Base-by-base conservation (phyloP, 1,140 invertebrate species). In the Berghia stephanieae region DNA sequence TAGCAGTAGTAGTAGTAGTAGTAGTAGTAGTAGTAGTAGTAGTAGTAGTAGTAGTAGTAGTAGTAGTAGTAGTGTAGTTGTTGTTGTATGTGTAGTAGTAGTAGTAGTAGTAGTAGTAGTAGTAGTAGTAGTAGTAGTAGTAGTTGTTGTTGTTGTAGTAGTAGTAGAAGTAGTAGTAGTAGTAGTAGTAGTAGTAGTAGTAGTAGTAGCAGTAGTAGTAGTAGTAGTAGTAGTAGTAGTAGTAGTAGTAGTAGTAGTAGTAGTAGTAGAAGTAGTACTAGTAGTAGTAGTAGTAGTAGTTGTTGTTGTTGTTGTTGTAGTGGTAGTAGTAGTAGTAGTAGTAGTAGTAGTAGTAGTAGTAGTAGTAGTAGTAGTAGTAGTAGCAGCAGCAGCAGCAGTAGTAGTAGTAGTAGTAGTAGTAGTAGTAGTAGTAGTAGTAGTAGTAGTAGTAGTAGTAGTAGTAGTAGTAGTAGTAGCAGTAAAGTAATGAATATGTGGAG, bases 201-300 rank as follows among this genome's bases (percentile, higher is more conserved):
- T 52, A 52, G 46, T 52, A 52, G 46, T 52, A 52, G 46, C n/a
- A 52, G 46, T 52, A 52, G 46, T 52, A 52, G 46, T 52, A 52
- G 46, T 52, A 52, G 46, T 52, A 34, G 63, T 18, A 21, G 63
- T 66, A 66, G 63, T 38, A 27, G 13, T 13, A 69, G 46, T 38
- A 69, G 46, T 38, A 69, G 46, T 38, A 69, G 46, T 38, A 69
- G 46, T 38, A 69, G 46, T 38, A 69, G 46, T 38, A 69, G 46
- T 38, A 69, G 46, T 38, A 69, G 46, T 38, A 27, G 13, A 13
- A 69, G 46, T 38, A 69, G 46, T 38, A 21, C 3, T 38, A 69
- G 46, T 38, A 69, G 46, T 38, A 69, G 46, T 38, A 21, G 63
- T 66, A 66, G 63, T 38, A 27, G 13, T 13, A 69, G 46, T 38